A percentile compares a stretch with the other conserved stretches of the same genome.
Conservation (phyloP, 35 echinoderm and acorn worm species). For the Lytechinus pictus region DNA sequence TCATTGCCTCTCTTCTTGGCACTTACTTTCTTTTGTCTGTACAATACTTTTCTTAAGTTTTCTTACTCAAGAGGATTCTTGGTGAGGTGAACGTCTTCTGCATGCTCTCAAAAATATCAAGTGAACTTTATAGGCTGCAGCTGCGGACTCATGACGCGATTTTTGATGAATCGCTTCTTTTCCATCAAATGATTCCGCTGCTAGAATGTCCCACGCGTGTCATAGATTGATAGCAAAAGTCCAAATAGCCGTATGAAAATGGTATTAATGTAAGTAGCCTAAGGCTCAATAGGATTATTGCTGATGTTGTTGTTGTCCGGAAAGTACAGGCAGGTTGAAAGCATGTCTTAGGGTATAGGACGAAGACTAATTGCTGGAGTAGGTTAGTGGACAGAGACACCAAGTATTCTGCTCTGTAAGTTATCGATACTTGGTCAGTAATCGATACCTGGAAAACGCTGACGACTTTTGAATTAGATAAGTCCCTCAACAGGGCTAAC, state of each 20-base stretch:
- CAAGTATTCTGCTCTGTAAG: not conserved
- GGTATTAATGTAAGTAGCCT: not conserved
- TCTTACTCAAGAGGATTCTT: not conserved
- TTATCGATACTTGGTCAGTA: not conserved
- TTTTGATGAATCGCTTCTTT: not conserved
- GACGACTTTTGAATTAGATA: not conserved
- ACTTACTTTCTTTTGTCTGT: not conserved
- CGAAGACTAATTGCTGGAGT: not conserved
- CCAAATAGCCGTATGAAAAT: not conserved
- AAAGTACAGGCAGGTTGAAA: not conserved
- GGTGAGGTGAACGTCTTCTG: not conserved
- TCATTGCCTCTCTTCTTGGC: not conserved
- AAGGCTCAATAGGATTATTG: not conserved
- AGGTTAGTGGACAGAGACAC: not conserved
- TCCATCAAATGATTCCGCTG: not conserved
- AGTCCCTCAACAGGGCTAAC: not conserved
- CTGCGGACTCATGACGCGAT: not conserved
- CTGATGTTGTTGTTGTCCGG: not conserved
- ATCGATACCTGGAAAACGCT: not conserved
- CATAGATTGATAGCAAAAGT: not conserved
- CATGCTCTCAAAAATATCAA: not conserved
- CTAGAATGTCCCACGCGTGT: not conserved
- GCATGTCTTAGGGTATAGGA: not conserved
- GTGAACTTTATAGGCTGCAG: constrained; percentile 16
- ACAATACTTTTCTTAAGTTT: not conserved